These are phyloP conservation scores for Crambe crambe DNA, from an alignment of 37 sponge, comb jelly and placozoan species.

Conservation along the genomic window DNA sequence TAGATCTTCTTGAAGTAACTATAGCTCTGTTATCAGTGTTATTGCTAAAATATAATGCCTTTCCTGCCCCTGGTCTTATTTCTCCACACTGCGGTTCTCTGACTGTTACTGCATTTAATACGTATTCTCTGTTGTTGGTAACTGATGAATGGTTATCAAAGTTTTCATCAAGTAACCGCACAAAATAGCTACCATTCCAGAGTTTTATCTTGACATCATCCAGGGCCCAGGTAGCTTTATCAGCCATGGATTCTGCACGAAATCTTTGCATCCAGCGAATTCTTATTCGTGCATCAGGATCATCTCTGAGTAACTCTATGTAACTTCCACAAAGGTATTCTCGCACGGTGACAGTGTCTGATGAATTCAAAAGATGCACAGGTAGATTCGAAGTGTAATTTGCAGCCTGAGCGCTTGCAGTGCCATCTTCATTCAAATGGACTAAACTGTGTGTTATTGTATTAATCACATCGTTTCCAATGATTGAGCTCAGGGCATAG, in stretches of 20 bases:
- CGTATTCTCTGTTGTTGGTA: too few relatives aligned
- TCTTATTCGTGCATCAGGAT: neutral
- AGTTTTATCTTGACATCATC: neutral
- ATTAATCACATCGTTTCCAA: too few relatives aligned
- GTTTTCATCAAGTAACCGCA: neutral
- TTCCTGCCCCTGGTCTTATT: too few relatives aligned
- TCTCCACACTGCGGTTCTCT: too few relatives aligned
- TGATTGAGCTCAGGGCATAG: neutral
- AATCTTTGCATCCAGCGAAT: constrained; percentile 12
- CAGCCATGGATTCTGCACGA: too few relatives aligned
- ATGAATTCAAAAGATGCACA: neutral
- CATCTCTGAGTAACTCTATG: neutral
- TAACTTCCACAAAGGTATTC: neutral
- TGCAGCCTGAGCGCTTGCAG: neutral
- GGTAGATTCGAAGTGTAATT: neutral
- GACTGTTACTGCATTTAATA: too few relatives aligned
- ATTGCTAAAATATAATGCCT: too few relatives aligned
- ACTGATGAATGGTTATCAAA: too few relatives aligned
- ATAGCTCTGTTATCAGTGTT: too few relatives aligned
- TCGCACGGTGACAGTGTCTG: neutral
- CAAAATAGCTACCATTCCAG: constrained; percentile 7
- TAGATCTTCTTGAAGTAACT: too few relatives aligned
- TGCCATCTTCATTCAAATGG: neutral
- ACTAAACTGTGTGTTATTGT: too few relatives aligned
- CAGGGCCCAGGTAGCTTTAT: neutral